These are phyloP conservation scores for Diabrotica undecimpunctata DNA, from an alignment of 1,140 invertebrate genomes.

Conservation along the genomic window DNA sequence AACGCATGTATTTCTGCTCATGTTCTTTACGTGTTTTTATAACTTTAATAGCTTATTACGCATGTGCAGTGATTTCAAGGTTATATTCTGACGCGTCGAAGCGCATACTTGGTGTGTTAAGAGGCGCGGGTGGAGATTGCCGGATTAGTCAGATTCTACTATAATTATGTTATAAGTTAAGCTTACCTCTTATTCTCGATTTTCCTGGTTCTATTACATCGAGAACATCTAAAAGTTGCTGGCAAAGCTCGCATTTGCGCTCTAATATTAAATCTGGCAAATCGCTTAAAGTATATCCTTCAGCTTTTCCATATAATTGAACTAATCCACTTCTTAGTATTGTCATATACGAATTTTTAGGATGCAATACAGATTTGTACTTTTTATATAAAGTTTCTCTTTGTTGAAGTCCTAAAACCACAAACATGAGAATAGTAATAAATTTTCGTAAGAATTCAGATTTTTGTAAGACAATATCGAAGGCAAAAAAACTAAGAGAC, in stretches of 20 bases:
- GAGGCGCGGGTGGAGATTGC: no score
- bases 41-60: no score
- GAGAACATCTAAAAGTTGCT: slow-evolving; percentile 62
- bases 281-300: slow-evolving; percentile 67
- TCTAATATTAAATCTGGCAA: slow-evolving; percentile 68
- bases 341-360: slow-evolving; percentile 64
- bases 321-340: slow-evolving; percentile 63
- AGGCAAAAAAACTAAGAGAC: not conserved
- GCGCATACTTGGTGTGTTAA: no score
- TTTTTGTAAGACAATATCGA: not conserved
- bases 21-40: no score
- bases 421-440: not conserved
- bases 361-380: slow-evolving; percentile 64
- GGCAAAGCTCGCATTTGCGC: slow-evolving; percentile 70
- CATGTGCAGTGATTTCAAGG: no score
- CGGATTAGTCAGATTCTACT: no score
- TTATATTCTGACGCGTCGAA: no score
- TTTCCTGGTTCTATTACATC: slow-evolving; percentile 72
- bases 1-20: no score
- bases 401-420: slow-evolving; percentile 40
- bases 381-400: slow-evolving; percentile 57
- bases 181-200: slow-evolving; percentile 65
- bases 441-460: not conserved
- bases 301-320: slow-evolving; percentile 71
- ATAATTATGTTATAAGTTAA: not conserved